Percentiles rank a stretch among this genome's conserved stretches.
phyloP scores from a whole-genome alignment of 2,888 invertebrate genomes.

The Caenorhabditis doughertyi region DNA sequence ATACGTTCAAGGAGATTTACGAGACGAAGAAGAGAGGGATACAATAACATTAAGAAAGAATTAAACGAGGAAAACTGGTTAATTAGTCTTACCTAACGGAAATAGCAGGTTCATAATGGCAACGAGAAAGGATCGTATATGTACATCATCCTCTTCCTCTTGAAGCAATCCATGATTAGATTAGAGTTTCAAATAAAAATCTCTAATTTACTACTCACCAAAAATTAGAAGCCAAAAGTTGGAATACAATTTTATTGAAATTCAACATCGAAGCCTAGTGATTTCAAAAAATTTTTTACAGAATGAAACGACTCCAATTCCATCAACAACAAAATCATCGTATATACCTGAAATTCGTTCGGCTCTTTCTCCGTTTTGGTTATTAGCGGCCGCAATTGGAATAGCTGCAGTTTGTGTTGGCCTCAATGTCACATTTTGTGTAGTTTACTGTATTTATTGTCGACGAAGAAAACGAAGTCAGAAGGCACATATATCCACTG shows the following conservation, averaged over 20 bases:
- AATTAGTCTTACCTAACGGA: constrained; percentile 20
- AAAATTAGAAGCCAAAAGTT: too few species aligned
- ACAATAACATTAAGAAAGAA: constrained; percentile 40
- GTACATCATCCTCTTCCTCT: too few species aligned
- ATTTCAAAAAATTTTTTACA: constrained; percentile 16
- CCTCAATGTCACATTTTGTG: constrained; percentile 72
- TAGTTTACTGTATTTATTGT: constrained; percentile 78
- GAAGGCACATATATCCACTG: constrained; percentile 74
- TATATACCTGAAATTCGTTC: constrained; percentile 34
- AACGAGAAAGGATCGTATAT: background rate
- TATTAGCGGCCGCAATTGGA: constrained; percentile 77
- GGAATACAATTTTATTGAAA: too few species aligned
- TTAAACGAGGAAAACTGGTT: background rate
- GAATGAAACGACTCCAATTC: constrained; percentile 46
- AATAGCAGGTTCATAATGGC: background rate
- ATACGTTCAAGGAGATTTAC: constrained; percentile 10
- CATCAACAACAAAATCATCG: constrained; percentile 26
- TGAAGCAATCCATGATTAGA: too few species aligned
- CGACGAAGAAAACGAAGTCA: constrained; percentile 74
- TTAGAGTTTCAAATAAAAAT: too few species aligned
- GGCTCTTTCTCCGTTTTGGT: constrained; percentile 76
- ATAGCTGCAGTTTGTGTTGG: constrained; percentile 79
- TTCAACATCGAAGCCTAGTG: background rate
- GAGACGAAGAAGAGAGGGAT: background rate
- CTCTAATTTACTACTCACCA: too few species aligned